Evolutionary conservation across 2,113 vertebrate species (phyloP).

Genomic region (Solea solea): DNA sequence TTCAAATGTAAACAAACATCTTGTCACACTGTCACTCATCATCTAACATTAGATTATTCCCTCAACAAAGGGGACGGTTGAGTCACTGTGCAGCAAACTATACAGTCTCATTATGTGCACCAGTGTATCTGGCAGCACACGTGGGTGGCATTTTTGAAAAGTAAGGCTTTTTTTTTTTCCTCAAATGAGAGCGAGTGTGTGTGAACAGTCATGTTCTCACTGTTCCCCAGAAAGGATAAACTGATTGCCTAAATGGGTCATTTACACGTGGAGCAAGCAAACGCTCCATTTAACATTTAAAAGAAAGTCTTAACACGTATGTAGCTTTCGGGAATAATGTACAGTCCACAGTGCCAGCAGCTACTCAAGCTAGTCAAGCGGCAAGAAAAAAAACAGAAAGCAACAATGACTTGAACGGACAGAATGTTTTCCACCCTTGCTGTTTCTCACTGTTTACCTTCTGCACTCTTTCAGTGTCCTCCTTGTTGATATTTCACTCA

Average conservation of each 20-base stretch:
- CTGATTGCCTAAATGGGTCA: conserved; percentile 54
- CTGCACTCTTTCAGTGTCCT: neutral
- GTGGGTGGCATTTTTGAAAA: conserved; percentile 57
- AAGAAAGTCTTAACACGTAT: conserved; percentile 20
- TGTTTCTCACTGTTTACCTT: conserved; percentile 8
- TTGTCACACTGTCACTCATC: conserved; percentile 26
- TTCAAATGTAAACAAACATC: conserved; percentile 3
- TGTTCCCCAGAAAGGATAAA: conserved; percentile 32
- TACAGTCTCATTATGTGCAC: conserved; percentile 38
- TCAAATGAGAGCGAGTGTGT: conserved; percentile 37
- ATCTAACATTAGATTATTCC: conserved; percentile 4
- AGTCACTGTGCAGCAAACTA: conserved; percentile 41
- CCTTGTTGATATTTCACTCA: conserved; percentile 9
- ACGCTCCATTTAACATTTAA: conserved; percentile 34
- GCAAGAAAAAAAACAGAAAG: conserved; percentile 8
- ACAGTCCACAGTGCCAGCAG: conserved; percentile 4
- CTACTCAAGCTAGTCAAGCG: neutral
- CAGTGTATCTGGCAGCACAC: conserved; percentile 24
- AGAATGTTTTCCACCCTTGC: neutral
- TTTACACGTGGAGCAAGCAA: conserved; percentile 51
- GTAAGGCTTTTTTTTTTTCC: conserved; percentile 57
- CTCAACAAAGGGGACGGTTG: conserved; percentile 38
- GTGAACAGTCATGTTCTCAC: conserved; percentile 30
- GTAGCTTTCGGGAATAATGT: conserved; percentile 16
- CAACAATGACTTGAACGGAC: conserved; percentile 24